Evolutionary conservation across 2,113 vertebrate species (phyloP).

Genomic region (Ctenomys sociabilis): DNA sequence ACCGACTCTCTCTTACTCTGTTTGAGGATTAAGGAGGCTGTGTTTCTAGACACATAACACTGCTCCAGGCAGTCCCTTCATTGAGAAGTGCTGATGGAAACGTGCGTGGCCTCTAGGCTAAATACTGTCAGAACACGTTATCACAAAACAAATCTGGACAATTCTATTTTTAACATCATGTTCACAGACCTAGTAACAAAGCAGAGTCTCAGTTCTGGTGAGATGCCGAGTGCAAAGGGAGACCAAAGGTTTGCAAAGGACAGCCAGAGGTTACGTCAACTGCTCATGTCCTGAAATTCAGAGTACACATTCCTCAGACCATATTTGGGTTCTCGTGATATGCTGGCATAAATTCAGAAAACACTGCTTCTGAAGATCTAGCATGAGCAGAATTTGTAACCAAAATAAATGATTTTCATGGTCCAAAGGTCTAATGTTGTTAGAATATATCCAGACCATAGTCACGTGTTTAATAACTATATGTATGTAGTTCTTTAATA

Average conservation of each 20-base stretch:
- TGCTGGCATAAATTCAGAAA: slow-evolving; percentile 11
- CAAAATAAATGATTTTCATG: slow-evolving; percentile 44
- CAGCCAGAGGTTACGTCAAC: slow-evolving; percentile 14
- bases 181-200: slow-evolving; percentile 58
- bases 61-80: slow-evolving; percentile 59
- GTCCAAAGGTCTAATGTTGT: background rate
- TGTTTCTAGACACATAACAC: slow-evolving; percentile 69
- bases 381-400: slow-evolving; percentile 40
- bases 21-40: slow-evolving; percentile 55
- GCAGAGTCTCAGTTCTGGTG: slow-evolving; percentile 37
- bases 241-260: slow-evolving; percentile 29
- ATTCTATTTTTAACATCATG: slow-evolving; percentile 61
- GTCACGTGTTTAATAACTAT: background rate
- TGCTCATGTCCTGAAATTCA: background rate
- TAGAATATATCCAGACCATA: slow-evolving; percentile 29
- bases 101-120: slow-evolving; percentile 68
- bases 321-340: background rate
- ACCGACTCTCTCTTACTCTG: slow-evolving; percentile 55
- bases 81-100: slow-evolving; percentile 63
- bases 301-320: slow-evolving; percentile 3
- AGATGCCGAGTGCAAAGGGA: slow-evolving; percentile 23
- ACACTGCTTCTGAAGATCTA: slow-evolving; percentile 18
- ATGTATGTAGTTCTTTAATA: background rate
- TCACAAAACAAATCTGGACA: slow-evolving; percentile 66
- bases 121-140: slow-evolving; percentile 71